Evolutionary conservation across 2,797 vertebrate genomes (phyloP), one percentile per base, ranked within the genome.

Genomic region (Schizopygopsis malacanthus): DNA sequence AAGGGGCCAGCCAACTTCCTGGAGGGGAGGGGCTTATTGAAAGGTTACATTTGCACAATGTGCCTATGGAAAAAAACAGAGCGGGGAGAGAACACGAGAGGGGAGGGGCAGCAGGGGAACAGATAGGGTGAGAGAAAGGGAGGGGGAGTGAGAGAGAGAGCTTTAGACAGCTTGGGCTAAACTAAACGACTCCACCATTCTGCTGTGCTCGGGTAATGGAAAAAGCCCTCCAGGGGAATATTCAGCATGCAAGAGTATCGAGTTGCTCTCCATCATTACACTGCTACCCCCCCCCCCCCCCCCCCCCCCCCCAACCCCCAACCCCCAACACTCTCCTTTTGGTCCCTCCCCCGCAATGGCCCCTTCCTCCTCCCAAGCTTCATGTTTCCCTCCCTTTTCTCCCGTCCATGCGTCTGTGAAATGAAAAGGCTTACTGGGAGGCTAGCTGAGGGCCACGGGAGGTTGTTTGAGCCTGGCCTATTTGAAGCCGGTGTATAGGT

Each of bases 31-130:
- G 94, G 95, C 95, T 94, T 94, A 91, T 93, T 92, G 94, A 97
- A 97, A 97, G 97, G 97, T 97, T 96, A 96, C 96, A 97, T 97
- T 97, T 97, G 96, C 97, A 97, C 96, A 96, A 95, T 95, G 95
- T 94, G 96, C 94, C 94, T 95, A 93, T 94, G 94, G 95, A 95
- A 96, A 94, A 91, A 95, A 93, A 92, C 93, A 93, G 90, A 87
- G 81, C 54, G 11, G 75, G 47, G 90, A 92, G 86, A 89, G 88
- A 81, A 84, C 72, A 82, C 76, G 83, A 89, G 79, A 80, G 78
- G 59, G 80, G 84, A 88, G 67, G 88, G 84, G 88, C 90, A 87
- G 90, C 63, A 56, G 69, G 20, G 81, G 41, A 81, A 85, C 82
- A 87, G 87, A 81, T 76, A 91, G 88, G 76, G 82, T 79, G 88